Conservation (phyloP, 2,888 invertebrate genomes). For the Parascotia fuliginaria region DNA sequence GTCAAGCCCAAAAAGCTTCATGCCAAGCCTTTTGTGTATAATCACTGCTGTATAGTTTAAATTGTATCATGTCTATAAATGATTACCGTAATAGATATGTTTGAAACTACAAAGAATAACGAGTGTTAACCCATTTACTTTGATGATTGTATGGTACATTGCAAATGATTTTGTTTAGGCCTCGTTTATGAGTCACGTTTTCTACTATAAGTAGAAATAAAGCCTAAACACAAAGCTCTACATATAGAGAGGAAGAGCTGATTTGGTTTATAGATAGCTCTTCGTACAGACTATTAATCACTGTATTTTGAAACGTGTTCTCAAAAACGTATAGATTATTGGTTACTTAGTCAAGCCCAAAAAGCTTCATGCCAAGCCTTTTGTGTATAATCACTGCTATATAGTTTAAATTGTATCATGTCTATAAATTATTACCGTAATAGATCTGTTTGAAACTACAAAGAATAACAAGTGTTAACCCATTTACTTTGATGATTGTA, state of each 20-base stretch:
- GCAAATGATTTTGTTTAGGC: background rate
- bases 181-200: background rate
- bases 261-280: no score
- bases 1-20: constrained; percentile 28
- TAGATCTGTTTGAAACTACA: constrained; percentile 1
- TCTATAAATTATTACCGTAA: no score
- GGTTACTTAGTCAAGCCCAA: constrained; percentile 38
- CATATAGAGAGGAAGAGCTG: no score
- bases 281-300: constrained; percentile 35
- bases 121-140: constrained; percentile 2
- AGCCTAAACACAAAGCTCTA: background rate
- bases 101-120: background rate
- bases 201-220: background rate
- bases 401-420: background rate
- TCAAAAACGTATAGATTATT: constrained; percentile 35
- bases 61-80: background rate
- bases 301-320: constrained; percentile 46
- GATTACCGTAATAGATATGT: no score
- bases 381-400: constrained; percentile 6
- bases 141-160: constrained; percentile 6
- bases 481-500: constrained; percentile 9
- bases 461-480: background rate
- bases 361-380: constrained; percentile 18
- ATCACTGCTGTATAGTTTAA: constrained; percentile 2
- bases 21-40: constrained; percentile 16